Percentiles rank a stretch among this genome's conserved stretches.
Conservation (phyloP, 2,888 invertebrate species). For the Polyommatus icarus region DNA sequence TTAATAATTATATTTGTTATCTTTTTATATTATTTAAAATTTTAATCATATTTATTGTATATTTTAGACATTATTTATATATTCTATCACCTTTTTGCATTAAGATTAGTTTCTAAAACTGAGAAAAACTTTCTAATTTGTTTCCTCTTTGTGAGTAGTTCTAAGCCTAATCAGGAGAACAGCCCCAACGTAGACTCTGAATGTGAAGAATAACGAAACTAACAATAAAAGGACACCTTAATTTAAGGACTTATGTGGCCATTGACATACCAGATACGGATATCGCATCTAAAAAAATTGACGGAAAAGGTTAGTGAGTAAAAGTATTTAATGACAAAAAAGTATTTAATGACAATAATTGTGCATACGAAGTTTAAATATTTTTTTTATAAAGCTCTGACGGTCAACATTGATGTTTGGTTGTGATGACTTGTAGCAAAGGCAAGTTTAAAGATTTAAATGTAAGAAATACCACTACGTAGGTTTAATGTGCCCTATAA, state of each 20-base stretch:
- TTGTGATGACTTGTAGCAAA: not conserved
- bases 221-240: slow-evolving; percentile 11
- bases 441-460: not conserved
- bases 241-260: slow-evolving; percentile 27
- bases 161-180: not conserved
- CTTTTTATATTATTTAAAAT: no score
- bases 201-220: slow-evolving; percentile 8
- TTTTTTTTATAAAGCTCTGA: not conserved
- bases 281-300: not conserved
- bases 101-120: not conserved
- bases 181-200: not conserved
- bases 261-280: slow-evolving; percentile 41
- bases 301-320: not conserved
- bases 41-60: no score
- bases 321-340: no score
- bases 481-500: not conserved
- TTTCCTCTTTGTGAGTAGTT: not conserved
- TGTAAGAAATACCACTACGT: not conserved
- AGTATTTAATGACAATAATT: no score
- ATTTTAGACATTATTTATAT: no score
- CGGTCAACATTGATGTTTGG: not conserved
- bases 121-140: not conserved
- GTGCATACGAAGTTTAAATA: no score
- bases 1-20: no score
- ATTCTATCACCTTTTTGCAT: no score